Evolutionary conservation across 2,888 invertebrate genomes (phyloP).

Genomic region (Agonopterix subpropinquella): DNA sequence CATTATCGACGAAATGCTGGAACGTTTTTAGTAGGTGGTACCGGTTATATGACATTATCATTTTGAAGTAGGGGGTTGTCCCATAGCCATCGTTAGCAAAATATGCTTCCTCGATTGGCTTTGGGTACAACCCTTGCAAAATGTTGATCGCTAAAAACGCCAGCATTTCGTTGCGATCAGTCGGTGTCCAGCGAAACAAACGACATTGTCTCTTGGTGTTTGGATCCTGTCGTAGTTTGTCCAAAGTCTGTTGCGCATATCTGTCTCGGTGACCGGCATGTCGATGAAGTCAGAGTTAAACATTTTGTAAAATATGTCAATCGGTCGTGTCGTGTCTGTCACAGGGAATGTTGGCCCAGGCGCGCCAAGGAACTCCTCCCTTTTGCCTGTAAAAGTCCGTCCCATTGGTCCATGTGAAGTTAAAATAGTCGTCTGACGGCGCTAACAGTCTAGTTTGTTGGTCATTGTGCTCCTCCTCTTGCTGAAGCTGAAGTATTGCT

Average conservation of each 20-base stretch:
- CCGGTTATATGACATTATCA: slow-evolving; percentile 8
- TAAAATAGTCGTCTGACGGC: background rate
- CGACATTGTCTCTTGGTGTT: background rate
- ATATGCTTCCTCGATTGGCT: slow-evolving; percentile 9
- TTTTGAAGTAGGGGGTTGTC: background rate
- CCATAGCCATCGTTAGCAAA: slow-evolving; percentile 3
- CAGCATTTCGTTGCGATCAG: slow-evolving; percentile 1
- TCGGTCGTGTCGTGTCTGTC: background rate
- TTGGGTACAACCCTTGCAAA: slow-evolving; percentile 4
- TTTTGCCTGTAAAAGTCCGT: background rate
- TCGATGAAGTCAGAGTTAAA: background rate
- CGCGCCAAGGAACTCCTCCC: background rate
- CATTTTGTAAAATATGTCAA: background rate
- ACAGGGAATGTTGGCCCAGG: background rate
- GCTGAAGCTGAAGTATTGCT: background rate
- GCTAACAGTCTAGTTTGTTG: background rate
- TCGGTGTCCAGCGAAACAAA: background rate
- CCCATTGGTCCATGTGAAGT: background rate
- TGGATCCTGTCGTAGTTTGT: background rate
- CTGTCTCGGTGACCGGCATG: background rate
- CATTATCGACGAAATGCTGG: slow-evolving; percentile 10
- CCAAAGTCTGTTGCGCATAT: background rate
- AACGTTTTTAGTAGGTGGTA: slow-evolving; percentile 8
- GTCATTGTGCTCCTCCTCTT: background rate
- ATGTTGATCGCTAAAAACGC: slow-evolving; percentile 6